Evolutionary conservation across 1,140 invertebrate genomes (phyloP), one percentile per base, ranked within the genome.

Genomic region (Drosophila quadrilineata): DNA sequence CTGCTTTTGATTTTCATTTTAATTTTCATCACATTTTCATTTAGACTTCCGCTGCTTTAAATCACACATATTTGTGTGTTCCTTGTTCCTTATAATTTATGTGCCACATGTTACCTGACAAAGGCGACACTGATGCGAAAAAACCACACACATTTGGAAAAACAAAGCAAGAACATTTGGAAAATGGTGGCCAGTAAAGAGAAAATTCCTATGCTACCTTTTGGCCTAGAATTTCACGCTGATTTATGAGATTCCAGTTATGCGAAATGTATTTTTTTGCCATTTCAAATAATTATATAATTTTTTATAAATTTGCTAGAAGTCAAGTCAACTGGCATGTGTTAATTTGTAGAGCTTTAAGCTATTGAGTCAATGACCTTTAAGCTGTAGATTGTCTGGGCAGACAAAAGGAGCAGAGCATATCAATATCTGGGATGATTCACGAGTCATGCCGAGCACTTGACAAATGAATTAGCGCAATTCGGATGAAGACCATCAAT

Each of bases 401-500:
- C 64, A 62, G 33, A 60, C 63, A 67, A 67, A n/a, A 41, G 40
- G 45, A 29, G 16, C 29, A n/a, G n/a, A n/a, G n/a, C n/a, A n/a
- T n/a, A 56, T 41, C 56, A 41, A 52, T 53, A 38, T 22, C 50
- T 52, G 45, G 28, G 73, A 84, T 82, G 77, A 82, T 77, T 82
- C 77, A 77, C 60, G 38, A 24, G 24, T 65, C 35, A 43, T 31
- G 0, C 16, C 28, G 52, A 31, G 56, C 77, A 76, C 73, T 84
- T 84, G 77, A 84, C 79, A 85, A 84, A 84, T 84, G 77, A 84
- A 85, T 85, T 82, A 66, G 79, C 69, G 58, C 73, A 70, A 77
- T 66, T 84, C 77, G 56, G 56, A 66, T 6, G 14, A 40, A 26
- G 41, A 50, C 36, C 29, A 65, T 53, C 35, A 29, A 46, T 24